These are phyloP conservation scores for Amiota minor DNA, from an alignment of 2,888 invertebrate genomes.

Conservation along the genomic window DNA sequence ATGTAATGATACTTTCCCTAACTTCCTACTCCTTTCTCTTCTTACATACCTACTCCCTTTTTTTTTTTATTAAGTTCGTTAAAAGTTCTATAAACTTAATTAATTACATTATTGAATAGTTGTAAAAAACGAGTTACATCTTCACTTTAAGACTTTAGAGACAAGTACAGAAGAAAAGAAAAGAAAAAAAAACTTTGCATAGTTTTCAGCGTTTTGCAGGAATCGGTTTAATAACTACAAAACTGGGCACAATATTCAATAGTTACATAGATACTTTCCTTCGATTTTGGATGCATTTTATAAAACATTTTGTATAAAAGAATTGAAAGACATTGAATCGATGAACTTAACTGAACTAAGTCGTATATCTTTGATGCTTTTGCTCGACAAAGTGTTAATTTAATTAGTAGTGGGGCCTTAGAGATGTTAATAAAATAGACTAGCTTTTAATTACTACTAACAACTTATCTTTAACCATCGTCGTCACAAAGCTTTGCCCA, in stretches of 20 bases:
- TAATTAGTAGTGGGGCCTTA: conserved; percentile 10
- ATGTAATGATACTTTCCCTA: not conserved
- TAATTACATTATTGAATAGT: conserved; percentile 29
- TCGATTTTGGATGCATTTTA: no score
- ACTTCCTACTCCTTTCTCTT: not conserved
- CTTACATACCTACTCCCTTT: not conserved
- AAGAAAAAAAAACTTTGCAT: conserved; percentile 24
- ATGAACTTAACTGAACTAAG: no score
- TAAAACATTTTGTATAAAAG: no score
- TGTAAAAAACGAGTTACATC: conserved; percentile 4
- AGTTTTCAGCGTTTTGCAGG: no score
- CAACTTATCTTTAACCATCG: no score
- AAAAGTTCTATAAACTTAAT: conserved; percentile 29
- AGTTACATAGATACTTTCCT: no score
- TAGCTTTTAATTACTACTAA: conserved; percentile 13
- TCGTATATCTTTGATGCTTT: not conserved
- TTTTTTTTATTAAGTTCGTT: conserved; percentile 22
- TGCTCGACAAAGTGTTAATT: conserved; percentile 10
- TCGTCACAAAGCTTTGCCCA: no score
- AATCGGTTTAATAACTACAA: conserved; percentile 1
- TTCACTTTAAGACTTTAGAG: not conserved
- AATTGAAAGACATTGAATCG: no score
- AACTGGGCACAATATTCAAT: no score
- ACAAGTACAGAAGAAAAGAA: not conserved
- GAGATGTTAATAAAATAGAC: not conserved